Percentiles rank a stretch among this genome's conserved stretches.
These are phyloP conservation scores for Heliopora coerulea DNA, from an alignment of 92 coral and sea anemone genomes.

Conservation along the genomic window DNA sequence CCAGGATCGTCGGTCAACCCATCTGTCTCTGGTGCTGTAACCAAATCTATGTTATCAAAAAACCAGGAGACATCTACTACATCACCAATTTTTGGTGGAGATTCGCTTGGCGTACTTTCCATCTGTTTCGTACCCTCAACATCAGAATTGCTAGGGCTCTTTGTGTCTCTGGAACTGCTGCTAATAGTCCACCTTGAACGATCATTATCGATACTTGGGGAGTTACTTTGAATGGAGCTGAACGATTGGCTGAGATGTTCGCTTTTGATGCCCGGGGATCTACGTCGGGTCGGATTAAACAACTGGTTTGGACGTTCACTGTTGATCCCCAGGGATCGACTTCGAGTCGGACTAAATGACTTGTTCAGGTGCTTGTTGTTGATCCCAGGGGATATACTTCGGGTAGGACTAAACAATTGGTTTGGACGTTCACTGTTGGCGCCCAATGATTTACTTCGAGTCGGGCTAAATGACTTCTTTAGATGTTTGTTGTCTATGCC, in stretches of 20 bases:
- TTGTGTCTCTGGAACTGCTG: not conserved
- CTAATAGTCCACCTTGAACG: slow-evolving; percentile 6
- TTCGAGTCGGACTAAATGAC: not conserved
- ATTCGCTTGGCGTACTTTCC: not conserved
- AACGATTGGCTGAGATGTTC: not conserved
- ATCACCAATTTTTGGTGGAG: slow-evolving; percentile 7
- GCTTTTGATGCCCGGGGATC: not conserved
- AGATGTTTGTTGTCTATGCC: not conserved
- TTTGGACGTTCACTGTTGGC: not conserved
- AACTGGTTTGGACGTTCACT: not conserved
- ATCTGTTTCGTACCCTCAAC: too few relatives aligned
- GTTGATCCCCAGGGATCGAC: slow-evolving; percentile 13
- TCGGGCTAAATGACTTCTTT: not conserved
- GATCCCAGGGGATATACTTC: slow-evolving; percentile 4
- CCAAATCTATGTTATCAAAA: slow-evolving; percentile 14
- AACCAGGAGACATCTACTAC: slow-evolving; percentile 7
- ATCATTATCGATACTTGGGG: not conserved
- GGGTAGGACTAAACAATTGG: not conserved
- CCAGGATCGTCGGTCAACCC: not conserved
- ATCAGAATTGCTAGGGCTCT: slow-evolving; percentile 4
- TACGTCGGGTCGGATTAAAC: not conserved
- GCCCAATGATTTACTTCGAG: not conserved
- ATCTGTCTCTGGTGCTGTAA: not conserved
- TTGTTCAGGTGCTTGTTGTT: not conserved
- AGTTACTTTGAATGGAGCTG: slow-evolving; percentile 5